Evolutionary conservation across 2,888 invertebrate species (phyloP), one percentile per base, ranked within the genome.

Genomic region (Cyclophora albipunctata): DNA sequence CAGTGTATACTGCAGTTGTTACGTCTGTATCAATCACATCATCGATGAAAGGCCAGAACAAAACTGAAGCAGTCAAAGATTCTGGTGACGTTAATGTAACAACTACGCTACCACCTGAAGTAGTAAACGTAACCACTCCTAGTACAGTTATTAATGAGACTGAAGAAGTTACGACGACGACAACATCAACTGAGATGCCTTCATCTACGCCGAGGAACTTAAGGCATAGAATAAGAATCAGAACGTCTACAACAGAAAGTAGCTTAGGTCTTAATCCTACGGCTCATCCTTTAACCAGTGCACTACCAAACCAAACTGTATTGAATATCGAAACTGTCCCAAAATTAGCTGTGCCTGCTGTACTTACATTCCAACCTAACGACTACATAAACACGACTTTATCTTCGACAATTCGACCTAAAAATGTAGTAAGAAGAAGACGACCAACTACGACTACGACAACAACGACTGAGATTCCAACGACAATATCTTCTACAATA

Each of bases 1-100:
- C 88, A 42, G 84, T 89, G 4, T 89, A 88, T 51, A 90, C 89
- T 4, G 90, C 89, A 3, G 89, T 90, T 42, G 89, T 89, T 0
- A 90, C 90, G 37, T 90, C 90, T 42, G 81, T 90, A 20, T 89
- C 90, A 4, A 86, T 90, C 57, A 89, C 89, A 34, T 89, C 89
- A 3, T 89, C 89, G 34, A 82, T 88, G 67, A 89, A 88, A 73
- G 86, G 81, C 4, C 77, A 75, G 52, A 89, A 89, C 58, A 86
- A 78, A 70, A 87, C 87, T 7, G 88, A 89, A 54, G 55, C 59
- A 5, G 44, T 57, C 3, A 77, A 71, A 59, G 81, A 80, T 44
- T 47, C 53, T 4, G 74, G 73, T 43, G 80, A 79, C 52, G 69
- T 60, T 45, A 85, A 83, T 6, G 40, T 67, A 7, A 52, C 64